A percentile compares a stretch with the other conserved stretches of the same genome.
Conservation (phyloP, 2,113 vertebrate species). For the Saimiri boliviensis region DNA sequence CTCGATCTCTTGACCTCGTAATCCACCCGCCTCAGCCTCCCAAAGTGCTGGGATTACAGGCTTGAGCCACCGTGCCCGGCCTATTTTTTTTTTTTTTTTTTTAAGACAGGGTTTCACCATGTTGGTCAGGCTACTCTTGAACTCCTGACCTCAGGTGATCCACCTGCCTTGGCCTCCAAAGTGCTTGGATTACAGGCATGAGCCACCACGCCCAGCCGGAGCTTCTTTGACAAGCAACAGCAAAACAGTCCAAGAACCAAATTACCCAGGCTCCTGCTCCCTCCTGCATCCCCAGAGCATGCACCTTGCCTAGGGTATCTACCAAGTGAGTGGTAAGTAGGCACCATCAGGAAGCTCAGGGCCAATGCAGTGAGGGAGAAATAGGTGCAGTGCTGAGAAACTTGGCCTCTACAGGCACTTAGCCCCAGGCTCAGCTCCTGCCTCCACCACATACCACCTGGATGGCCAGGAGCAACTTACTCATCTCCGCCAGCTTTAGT, state of each 20-base stretch:
- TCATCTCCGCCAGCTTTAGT: background rate
- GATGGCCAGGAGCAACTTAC: background rate
- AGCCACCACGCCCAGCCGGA: too few species aligned
- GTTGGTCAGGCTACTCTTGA: too few species aligned
- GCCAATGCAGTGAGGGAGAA: background rate
- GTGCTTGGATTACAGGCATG: too few species aligned
- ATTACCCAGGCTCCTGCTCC: background rate
- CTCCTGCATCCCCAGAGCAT: background rate
- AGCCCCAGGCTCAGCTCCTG: background rate
- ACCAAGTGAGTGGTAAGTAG: background rate
- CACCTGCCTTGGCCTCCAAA: too few species aligned
- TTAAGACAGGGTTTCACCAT: too few species aligned
- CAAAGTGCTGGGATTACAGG: too few species aligned
- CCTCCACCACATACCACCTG: background rate
- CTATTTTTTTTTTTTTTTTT: too few species aligned
- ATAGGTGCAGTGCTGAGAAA: background rate
- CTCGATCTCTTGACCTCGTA: too few species aligned
- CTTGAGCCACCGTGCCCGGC: too few species aligned
- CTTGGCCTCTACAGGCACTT: background rate
- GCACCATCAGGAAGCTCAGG: background rate
- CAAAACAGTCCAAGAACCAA: background rate
- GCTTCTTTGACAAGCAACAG: background rate
- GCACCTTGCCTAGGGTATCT: background rate
- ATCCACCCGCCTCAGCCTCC: too few species aligned
- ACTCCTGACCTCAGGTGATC: too few species aligned